Base-by-base conservation (phyloP, 2,888 invertebrate genomes). In the Arenicola marina region DNA sequence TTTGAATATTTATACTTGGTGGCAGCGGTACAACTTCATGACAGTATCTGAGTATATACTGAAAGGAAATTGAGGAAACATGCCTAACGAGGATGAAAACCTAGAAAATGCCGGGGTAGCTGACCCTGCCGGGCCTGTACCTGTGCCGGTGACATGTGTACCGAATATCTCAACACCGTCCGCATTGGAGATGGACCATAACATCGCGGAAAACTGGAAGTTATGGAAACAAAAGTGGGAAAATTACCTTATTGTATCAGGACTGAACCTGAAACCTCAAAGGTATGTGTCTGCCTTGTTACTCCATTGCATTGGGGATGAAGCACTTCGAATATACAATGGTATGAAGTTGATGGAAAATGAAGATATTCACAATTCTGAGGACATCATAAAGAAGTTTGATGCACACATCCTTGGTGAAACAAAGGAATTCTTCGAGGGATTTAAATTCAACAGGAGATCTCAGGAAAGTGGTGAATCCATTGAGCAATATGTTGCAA, bases 201-300 rank as follows among this genome's bases (percentile, higher is more conserved):
- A n/a, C n/a, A n/a, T n/a, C n/a, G 38, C 21, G 33, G 56, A 56
- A 11, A 56, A 56, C 56, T 56, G 56, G 56, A 56, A 56, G 24
- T 7, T 33, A 11, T 56, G 33, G 34, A 56, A 56, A 56, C 56
- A 38, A 21, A 33, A 4, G 21, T 56, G 33, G 33, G 26, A 4
- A 33, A 38, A 33, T 24, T 56, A 33, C 26, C 33, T 56, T 33
- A 56, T 38, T 21, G 56, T 38, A 7, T 11, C 34, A 11, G 56
- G 26, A 11, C n/a, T 56, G 56, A 4, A 15, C 4, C 4, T 4
- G 4, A 56, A 56, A 56, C 33, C 34, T 56, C 15, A 11, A 38
- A 33, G 24, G 21, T 38, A 21, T n/a, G 24, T 38, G 4, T 11
- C 21, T 56, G 33, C 56, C 26, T 24, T 56, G 26, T 24, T 56